Percentiles rank a stretch among this genome's conserved stretches.
phyloP scores from a whole-genome alignment of 2,888 invertebrate genomes.

The Lathronympha strigana region DNA sequence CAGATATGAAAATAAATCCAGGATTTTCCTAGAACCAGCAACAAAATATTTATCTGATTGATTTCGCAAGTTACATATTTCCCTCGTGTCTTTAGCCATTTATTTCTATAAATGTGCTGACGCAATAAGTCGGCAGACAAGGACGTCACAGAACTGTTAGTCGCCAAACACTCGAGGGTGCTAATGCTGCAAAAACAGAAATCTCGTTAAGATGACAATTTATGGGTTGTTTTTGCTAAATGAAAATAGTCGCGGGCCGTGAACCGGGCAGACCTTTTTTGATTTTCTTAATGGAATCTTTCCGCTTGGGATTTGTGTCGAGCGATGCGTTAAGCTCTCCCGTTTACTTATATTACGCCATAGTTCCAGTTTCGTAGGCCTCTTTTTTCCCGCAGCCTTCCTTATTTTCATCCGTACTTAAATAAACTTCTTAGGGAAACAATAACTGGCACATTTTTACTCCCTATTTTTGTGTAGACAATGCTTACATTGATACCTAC shows the following conservation, averaged over 20 bases:
- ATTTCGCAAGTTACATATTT: slow-evolving; percentile 39
- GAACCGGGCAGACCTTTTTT: slow-evolving; percentile 82
- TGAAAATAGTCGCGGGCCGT: slow-evolving; percentile 81
- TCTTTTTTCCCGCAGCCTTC: slow-evolving; percentile 9
- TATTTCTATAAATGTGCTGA: slow-evolving; percentile 57
- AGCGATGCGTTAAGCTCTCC: slow-evolving; percentile 74
- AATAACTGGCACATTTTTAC: slow-evolving; percentile 22
- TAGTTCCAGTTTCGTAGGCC: slow-evolving; percentile 56
- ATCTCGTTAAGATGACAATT: slow-evolving; percentile 85
- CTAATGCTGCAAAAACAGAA: slow-evolving; percentile 82
- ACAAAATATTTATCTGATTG: slow-evolving; percentile 29
- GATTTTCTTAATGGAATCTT: slow-evolving; percentile 84
- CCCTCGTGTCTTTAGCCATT: slow-evolving; percentile 43
- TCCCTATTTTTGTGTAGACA: slow-evolving; percentile 58
- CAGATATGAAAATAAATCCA: slow-evolving; percentile 40
- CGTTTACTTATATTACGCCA: slow-evolving; percentile 64
- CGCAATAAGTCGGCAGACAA: slow-evolving; percentile 59
- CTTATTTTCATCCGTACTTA: slow-evolving; percentile 19
- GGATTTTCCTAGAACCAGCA: slow-evolving; percentile 17
- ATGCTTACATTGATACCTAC: slow-evolving; percentile 72
- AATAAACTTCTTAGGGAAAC: slow-evolving; percentile 18
- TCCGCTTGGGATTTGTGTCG: slow-evolving; percentile 81
- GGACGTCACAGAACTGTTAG: slow-evolving; percentile 63
- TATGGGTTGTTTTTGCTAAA: slow-evolving; percentile 85
- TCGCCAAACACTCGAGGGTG: slow-evolving; percentile 71